Conservation (phyloP, 2,113 vertebrate species). For the Glareola pratincola region DNA sequence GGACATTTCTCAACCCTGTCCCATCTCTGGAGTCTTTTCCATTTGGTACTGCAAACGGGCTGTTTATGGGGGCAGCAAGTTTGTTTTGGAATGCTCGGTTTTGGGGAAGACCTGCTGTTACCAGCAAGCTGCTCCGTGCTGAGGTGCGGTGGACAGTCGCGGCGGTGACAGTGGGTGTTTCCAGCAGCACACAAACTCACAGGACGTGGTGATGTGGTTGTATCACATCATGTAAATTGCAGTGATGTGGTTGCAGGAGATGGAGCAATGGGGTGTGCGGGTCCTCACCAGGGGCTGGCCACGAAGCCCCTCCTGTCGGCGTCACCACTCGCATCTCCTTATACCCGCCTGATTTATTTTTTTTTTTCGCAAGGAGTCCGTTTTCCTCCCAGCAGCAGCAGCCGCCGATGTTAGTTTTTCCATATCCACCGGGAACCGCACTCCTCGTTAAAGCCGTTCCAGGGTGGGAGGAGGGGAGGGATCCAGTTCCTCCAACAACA, state of each 20-base stretch:
- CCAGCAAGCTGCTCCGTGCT: background rate
- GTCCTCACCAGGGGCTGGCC: background rate
- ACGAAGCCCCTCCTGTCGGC: background rate
- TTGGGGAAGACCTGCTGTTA: background rate
- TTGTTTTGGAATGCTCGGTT: background rate
- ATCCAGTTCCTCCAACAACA: constrained; percentile 9
- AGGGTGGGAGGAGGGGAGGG: background rate
- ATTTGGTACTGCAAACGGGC: no score
- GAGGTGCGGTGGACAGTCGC: background rate
- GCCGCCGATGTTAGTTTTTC: constrained; percentile 34
- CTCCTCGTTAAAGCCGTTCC: background rate
- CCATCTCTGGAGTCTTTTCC: background rate
- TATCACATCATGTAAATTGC: fast-evolving
- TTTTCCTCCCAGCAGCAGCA: background rate
- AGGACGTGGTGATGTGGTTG: fast-evolving
- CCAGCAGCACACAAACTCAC: background rate
- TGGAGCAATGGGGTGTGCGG: background rate
- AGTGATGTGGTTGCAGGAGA: background rate
- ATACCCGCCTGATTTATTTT: background rate
- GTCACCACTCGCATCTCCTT: background rate
- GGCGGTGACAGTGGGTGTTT: background rate
- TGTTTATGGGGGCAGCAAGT: background rate
- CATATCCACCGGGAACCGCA: background rate
- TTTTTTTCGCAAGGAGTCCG: background rate
- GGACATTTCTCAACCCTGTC: background rate